These are phyloP conservation scores for Hermaeophaga mercurialis DNA, from an alignment of 2,888 invertebrate species.

Conservation along the genomic window DNA sequence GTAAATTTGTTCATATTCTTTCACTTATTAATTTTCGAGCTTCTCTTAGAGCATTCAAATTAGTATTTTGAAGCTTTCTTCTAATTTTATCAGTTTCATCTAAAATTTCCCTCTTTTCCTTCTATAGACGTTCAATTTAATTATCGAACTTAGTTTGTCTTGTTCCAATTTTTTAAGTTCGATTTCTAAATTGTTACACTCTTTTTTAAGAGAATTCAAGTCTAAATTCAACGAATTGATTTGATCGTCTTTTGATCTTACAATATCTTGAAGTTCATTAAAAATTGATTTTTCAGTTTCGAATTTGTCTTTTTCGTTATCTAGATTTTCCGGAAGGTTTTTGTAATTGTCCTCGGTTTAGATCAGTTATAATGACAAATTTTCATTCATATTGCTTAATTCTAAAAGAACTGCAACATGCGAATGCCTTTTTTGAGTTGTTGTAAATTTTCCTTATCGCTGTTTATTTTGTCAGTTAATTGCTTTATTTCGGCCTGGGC, in stretches of 20 bases:
- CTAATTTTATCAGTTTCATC: conserved; percentile 48
- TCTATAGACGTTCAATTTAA: conserved; percentile 58
- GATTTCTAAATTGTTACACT: conserved; percentile 53
- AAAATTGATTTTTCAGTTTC: conserved; percentile 49
- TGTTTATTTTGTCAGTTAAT: conserved; percentile 62
- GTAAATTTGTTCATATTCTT: conserved; percentile 75
- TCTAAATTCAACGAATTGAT: conserved; percentile 32
- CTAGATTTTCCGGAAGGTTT: conserved; percentile 52
- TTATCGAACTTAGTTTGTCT: conserved; percentile 48
- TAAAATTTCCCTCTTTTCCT: conserved; percentile 53
- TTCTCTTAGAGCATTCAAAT: conserved; percentile 70
- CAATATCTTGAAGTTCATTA: conserved; percentile 57
- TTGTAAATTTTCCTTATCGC: conserved; percentile 51
- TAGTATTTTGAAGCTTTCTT: conserved; percentile 47
- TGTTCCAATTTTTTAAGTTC: conserved; percentile 43
- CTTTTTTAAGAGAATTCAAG: conserved; percentile 41
- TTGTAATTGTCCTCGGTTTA: conserved; percentile 58
- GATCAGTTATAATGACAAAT: conserved; percentile 61
- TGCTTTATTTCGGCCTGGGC: conserved; percentile 62
- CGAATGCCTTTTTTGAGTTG: conserved; percentile 51
- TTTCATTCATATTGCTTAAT: conserved; percentile 60
- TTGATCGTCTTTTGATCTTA: conserved; percentile 51
- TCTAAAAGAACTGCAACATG: conserved; percentile 59
- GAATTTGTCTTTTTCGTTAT: conserved; percentile 57
- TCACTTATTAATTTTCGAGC: conserved; percentile 79